phyloP scores from a whole-genome alignment of 1,140 invertebrate species.

The Bombus soroeensis region DNA sequence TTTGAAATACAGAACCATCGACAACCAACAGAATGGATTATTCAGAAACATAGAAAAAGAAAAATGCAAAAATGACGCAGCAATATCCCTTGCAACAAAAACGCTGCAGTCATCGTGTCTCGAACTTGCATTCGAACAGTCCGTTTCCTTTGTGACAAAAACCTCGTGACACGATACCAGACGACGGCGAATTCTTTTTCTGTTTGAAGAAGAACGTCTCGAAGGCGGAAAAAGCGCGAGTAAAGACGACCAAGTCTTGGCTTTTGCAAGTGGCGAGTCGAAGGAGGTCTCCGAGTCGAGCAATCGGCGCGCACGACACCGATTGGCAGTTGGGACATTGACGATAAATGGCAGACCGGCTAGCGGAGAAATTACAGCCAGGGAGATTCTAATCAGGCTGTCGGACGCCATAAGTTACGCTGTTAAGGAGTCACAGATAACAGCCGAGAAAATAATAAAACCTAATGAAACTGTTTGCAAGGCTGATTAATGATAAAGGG shows the following conservation, averaged over 20 bases:
- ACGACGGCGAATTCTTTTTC: too few species aligned
- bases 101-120: too few species aligned
- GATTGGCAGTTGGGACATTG: conserved; percentile 44
- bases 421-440: conserved; percentile 47
- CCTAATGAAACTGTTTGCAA: conserved; percentile 66
- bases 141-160: not conserved
- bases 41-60: too few species aligned
- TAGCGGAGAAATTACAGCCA: conserved; percentile 20
- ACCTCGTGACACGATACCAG: too few species aligned
- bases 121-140: too few species aligned
- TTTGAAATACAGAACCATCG: not conserved
- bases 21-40: not conserved
- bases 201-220: not conserved
- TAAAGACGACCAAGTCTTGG: too few species aligned
- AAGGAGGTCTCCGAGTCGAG: not conserved
- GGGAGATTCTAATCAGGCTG: conserved; percentile 53
- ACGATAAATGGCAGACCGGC: conserved; percentile 43
- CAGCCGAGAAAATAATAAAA: conserved; percentile 56
- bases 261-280: not conserved
- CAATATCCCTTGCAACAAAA: too few species aligned
- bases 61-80: too few species aligned
- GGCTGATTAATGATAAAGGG: conserved; percentile 65
- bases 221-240: not conserved
- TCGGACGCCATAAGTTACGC: conserved; percentile 58
- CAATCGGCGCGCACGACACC: conserved; percentile 13